These are phyloP conservation scores for Rhagologus leucostigma DNA, from an alignment of 2,113 vertebrate species.

Conservation along the genomic window DNA sequence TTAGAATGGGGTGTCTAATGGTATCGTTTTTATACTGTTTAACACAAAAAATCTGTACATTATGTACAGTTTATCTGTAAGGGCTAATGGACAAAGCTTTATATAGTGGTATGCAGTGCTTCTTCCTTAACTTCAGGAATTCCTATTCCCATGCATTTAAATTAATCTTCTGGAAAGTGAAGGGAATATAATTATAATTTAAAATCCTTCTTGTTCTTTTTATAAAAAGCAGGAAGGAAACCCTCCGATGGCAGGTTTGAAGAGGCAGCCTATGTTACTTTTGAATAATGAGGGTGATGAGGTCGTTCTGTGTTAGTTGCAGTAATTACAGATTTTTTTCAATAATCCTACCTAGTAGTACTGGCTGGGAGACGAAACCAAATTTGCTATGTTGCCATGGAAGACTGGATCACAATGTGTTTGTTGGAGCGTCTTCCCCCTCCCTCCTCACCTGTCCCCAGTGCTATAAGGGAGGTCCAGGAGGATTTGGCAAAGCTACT, in stretches of 20 bases:
- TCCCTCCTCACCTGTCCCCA: too few relatives aligned
- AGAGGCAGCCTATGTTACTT: background rate
- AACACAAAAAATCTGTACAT: background rate
- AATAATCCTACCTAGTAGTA: background rate
- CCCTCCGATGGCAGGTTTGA: background rate
- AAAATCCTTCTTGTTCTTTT: background rate
- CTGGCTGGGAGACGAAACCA: background rate
- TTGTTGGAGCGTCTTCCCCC: background rate
- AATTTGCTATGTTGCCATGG: background rate
- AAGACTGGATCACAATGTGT: background rate
- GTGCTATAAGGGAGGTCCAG: background rate
- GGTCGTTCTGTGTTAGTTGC: background rate
- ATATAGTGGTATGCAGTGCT: background rate
- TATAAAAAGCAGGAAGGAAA: background rate
- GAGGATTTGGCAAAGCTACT: background rate
- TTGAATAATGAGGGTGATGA: background rate
- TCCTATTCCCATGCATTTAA: background rate
- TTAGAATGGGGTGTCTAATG: background rate
- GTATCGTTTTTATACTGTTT: background rate
- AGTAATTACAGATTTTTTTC: background rate
- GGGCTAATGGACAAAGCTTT: background rate
- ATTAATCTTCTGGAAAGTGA: background rate
- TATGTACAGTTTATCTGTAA: background rate
- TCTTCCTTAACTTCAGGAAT: background rate
- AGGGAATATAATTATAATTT: background rate